These are phyloP conservation scores for Zaprionus kolodkinae DNA, from an alignment of 1,140 invertebrate genomes.

Conservation along the genomic window DNA sequence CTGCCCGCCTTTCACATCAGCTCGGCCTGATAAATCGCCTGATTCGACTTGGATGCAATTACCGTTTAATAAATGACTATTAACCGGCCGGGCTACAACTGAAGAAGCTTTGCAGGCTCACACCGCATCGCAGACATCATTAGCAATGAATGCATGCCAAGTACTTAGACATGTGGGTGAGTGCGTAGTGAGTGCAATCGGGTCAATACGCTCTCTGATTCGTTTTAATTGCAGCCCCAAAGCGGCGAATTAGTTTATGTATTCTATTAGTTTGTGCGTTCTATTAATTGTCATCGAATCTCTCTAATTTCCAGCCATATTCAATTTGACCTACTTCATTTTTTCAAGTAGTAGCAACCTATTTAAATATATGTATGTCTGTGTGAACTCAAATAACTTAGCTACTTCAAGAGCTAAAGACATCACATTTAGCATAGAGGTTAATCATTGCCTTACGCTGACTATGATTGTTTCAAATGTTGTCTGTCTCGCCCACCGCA, in stretches of 20 bases:
- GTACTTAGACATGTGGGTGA: neutral
- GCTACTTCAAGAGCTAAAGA: no score
- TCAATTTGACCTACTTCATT: neutral
- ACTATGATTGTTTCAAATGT: no score
- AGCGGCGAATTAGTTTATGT: neutral
- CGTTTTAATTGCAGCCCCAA: neutral
- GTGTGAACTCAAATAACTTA: no score
- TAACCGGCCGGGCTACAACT: neutral
- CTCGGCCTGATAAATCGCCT: constrained; percentile 13
- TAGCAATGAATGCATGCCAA: constrained; percentile 1
- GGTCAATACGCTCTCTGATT: neutral
- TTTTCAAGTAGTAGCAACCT: no score
- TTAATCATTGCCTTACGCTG: no score
- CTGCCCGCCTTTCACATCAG: neutral
- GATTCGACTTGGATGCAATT: constrained; percentile 47
- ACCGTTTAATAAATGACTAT: constrained; percentile 37
- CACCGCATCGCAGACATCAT: constrained; percentile 3
- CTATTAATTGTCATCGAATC: no score
- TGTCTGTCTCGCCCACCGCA: no score
- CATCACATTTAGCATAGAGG: no score
- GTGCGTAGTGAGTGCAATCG: neutral
- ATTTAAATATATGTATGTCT: no score
- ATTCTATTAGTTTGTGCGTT: neutral
- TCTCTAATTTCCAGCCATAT: neutral
- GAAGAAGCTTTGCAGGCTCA: neutral